Conservation (phyloP, 2,888 invertebrate genomes). For the Ferrisia virgata region DNA sequence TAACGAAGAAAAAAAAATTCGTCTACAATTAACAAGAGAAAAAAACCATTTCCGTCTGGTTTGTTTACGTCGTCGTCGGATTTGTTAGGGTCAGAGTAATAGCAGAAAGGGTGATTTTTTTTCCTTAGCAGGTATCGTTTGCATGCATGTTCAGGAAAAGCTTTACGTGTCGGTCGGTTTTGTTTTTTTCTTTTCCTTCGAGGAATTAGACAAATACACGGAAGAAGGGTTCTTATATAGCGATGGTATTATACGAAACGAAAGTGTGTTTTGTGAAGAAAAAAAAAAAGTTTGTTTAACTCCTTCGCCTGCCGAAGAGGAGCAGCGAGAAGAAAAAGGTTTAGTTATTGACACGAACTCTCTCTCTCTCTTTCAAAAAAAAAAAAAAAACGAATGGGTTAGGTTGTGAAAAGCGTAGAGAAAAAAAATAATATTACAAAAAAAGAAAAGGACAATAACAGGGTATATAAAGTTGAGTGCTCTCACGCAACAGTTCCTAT, state of each 20-base stretch:
- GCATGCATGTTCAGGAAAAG: neutral
- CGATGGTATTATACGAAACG: slow-evolving; percentile 19
- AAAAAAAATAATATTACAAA: slow-evolving; percentile 31
- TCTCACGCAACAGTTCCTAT: slow-evolving; percentile 28
- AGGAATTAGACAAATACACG: slow-evolving; percentile 29
- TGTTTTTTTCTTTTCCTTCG: neutral
- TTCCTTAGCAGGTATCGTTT: neutral
- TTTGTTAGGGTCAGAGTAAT: neutral
- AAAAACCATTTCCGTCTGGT: neutral
- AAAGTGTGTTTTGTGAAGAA: slow-evolving; percentile 26
- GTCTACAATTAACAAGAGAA: neutral
- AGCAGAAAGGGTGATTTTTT: neutral
- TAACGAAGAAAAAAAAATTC: neutral
- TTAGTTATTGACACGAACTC: slow-evolving; percentile 30
- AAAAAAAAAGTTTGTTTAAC: slow-evolving; percentile 25
- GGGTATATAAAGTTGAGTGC: slow-evolving; percentile 29
- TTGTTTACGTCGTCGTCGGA: neutral
- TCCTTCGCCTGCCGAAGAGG: neutral
- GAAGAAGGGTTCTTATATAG: slow-evolving; percentile 25
- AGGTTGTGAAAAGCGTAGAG: slow-evolving; percentile 18
- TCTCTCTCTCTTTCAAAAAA: too few relatives aligned
- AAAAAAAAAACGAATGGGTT: neutral
- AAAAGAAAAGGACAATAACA: slow-evolving; percentile 33
- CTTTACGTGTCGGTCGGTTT: neutral
- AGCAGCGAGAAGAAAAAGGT: neutral